Conservation (phyloP, 2,888 invertebrate genomes). For the Artemia sp. region DNA sequence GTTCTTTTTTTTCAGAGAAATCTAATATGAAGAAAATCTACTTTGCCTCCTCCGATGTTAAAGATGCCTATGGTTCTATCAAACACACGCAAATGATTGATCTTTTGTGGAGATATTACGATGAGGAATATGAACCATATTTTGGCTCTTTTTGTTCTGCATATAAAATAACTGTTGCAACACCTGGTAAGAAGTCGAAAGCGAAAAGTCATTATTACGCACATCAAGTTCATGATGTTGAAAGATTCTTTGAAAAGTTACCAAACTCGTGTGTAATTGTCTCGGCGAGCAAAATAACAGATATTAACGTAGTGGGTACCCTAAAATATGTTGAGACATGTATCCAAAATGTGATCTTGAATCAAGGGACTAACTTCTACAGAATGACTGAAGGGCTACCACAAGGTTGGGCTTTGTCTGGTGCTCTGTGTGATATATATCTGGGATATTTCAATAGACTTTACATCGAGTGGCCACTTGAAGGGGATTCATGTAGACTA, state of each 20-base stretch:
- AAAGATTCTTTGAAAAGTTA: not conserved
- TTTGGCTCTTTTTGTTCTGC: not conserved
- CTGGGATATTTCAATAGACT: not conserved
- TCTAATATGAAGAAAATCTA: not conserved
- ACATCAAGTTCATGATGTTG: not conserved
- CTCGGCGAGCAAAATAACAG: not conserved
- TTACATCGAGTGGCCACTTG: constrained; percentile 14
- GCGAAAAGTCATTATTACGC: not conserved
- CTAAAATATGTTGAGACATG: not conserved
- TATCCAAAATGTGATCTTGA: not conserved
- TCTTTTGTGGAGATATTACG: not conserved
- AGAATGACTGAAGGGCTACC: constrained; percentile 16
- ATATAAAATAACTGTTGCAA: constrained; percentile 9
- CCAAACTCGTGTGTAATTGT: not conserved
- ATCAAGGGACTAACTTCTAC: not conserved
- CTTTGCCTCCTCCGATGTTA: not conserved
- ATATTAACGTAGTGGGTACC: not conserved
- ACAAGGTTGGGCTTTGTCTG: constrained; percentile 19
- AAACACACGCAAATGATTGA: not conserved
- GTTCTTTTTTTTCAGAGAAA: no score
- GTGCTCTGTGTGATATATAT: constrained; percentile 18
- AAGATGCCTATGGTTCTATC: not conserved
- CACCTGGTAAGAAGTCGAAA: not conserved
- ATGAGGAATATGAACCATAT: not conserved
- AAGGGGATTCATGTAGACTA: not conserved